Evolutionary conservation across 1,140 invertebrate genomes (phyloP).

Genomic region (Tenebrio molitor): DNA sequence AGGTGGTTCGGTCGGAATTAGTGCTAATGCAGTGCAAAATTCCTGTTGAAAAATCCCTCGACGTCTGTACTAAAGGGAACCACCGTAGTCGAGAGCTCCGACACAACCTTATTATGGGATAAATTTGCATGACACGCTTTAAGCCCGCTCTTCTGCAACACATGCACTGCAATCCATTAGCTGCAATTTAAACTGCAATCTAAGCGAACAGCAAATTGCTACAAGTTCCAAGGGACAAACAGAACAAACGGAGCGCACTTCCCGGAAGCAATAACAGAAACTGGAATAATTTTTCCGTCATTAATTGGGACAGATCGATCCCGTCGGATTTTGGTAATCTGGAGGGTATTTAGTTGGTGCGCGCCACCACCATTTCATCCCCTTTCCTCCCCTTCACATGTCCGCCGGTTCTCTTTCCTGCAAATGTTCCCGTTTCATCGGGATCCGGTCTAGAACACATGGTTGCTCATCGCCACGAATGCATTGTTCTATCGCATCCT

Average conservation of each 20-base stretch:
- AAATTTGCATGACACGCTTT: conserved; percentile 43
- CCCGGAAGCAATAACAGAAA: conserved; percentile 10
- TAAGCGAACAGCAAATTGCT: conserved; percentile 53
- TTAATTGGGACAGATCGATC: conserved; percentile 34
- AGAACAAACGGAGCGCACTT: background rate
- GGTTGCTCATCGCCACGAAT: conserved; percentile 40
- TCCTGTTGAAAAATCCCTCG: background rate
- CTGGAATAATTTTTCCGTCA: too few species aligned
- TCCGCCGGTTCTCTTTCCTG: conserved; percentile 42
- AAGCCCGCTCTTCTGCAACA: conserved; percentile 15
- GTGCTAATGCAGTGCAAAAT: too few species aligned
- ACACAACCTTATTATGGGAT: conserved; percentile 22
- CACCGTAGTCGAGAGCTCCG: background rate
- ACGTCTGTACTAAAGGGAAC: background rate
- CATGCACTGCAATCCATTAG: conserved; percentile 51
- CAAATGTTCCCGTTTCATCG: conserved; percentile 30
- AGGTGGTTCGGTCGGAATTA: too few species aligned
- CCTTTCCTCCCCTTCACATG: conserved; percentile 29
- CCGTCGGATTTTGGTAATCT: conserved; percentile 20
- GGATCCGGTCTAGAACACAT: conserved; percentile 45
- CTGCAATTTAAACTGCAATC: conserved; percentile 54
- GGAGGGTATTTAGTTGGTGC: conserved; percentile 17
- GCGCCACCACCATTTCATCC: conserved; percentile 22
- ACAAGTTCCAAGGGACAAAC: conserved; percentile 50
- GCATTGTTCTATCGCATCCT: conserved; percentile 48